Evolutionary conservation across 1,140 invertebrate species (phyloP).

Genomic region (Drosophila arizonae): DNA sequence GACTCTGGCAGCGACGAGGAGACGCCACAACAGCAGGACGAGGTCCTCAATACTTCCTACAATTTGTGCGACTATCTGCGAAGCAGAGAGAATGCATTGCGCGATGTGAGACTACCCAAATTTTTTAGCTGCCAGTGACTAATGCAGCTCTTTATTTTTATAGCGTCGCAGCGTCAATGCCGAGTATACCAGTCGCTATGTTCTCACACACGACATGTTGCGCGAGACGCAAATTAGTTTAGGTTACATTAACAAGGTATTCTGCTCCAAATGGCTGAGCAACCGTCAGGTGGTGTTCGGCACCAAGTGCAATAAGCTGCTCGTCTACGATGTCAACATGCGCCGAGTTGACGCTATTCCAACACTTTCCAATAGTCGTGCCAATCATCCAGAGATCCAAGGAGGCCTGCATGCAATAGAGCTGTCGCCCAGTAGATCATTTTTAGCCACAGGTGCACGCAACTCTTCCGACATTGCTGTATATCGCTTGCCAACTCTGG

Average conservation of each 20-base stretch:
- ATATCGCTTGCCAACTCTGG: conserved; percentile 95
- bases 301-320: conserved; percentile 97
- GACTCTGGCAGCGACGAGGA: conserved; percentile 93
- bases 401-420: conserved; percentile 96
- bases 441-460: conserved; percentile 95
- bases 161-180: conserved; percentile 87
- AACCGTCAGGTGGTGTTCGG: conserved; percentile 97
- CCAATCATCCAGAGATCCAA: conserved; percentile 86
- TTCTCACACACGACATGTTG: conserved; percentile 94
- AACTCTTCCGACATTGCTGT: conserved; percentile 97
- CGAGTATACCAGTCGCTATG: conserved; percentile 92
- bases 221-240: conserved; percentile 92
- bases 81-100: conserved; percentile 88
- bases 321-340: conserved; percentile 92
- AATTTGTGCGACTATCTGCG: conserved; percentile 93
- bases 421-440: conserved; percentile 95
- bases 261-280: conserved; percentile 97
- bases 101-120: conserved; percentile 84
- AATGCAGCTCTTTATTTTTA: conserved; percentile 30
- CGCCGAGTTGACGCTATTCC: conserved; percentile 93
- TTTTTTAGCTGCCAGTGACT: conserved; percentile 3
- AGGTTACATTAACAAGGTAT: conserved; percentile 96
- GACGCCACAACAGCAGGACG: conserved; percentile 87
- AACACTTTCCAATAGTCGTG: conserved; percentile 86
- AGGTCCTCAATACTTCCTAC: conserved; percentile 90